A percentile compares a stretch with the other conserved stretches of the same genome.
Evolutionary conservation across 1,140 invertebrate genomes (phyloP).

Genomic region (Nomia melanderi): DNA sequence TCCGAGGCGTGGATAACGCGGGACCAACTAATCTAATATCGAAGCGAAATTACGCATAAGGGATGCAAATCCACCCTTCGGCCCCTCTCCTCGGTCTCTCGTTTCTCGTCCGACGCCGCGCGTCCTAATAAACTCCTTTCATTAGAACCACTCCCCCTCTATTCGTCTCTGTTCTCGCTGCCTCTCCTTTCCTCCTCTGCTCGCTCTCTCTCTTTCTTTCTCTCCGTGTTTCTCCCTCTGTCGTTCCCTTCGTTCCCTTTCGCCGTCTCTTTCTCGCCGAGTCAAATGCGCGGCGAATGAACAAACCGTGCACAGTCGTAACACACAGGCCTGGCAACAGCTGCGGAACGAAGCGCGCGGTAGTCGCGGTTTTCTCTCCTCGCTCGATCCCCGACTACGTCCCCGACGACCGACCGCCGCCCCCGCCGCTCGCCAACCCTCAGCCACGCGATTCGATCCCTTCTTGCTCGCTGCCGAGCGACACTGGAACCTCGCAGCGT

Average conservation of each 20-base stretch:
- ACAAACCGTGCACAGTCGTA: constrained; percentile 65
- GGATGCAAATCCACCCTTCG: constrained; percentile 66
- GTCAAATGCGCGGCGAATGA: constrained; percentile 48
- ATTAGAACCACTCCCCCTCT: constrained; percentile 53
- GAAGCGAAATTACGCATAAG: constrained; percentile 71
- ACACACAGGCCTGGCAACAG: constrained; percentile 60
- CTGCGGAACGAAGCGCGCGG: constrained; percentile 50
- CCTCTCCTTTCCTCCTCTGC: background rate
- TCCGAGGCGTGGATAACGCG: constrained; percentile 56
- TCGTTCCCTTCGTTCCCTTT: no score
- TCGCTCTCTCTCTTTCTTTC: background rate
- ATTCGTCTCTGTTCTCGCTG: background rate
- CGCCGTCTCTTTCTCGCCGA: background rate
- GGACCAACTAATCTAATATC: constrained; percentile 70
- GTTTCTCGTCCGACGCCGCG: constrained; percentile 42
- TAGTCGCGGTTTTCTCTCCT: constrained; percentile 56
- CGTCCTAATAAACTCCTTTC: constrained; percentile 68
- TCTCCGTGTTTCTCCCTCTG: no score
- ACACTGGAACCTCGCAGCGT: background rate
- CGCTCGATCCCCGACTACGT: background rate
- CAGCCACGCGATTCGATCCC: background rate
- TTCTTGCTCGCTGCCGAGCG: background rate
- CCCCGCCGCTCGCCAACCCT: no score
- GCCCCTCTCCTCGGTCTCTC: constrained; percentile 19
- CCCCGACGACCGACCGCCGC: no score